phyloP scores from a whole-genome alignment of 1,140 invertebrate species.

The Pachyrhynchus sulphureomaculatus region DNA sequence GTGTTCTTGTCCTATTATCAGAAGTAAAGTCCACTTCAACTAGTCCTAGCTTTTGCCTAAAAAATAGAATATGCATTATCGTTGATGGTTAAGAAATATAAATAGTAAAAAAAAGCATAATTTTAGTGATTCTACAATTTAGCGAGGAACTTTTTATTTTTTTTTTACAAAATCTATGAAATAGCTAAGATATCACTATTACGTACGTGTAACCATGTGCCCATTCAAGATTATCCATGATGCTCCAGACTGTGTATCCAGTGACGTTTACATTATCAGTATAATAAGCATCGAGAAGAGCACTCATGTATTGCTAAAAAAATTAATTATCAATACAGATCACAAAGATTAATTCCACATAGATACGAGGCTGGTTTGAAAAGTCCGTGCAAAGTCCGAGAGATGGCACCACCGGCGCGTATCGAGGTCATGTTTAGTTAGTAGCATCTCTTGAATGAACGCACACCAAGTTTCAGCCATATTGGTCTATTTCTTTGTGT shows the following conservation, averaged over 20 bases:
- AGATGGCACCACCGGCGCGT: no score
- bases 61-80: neutral
- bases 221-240: conserved; percentile 70
- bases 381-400: no score
- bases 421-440: no score
- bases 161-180: neutral
- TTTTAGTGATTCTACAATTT: neutral
- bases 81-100: no score
- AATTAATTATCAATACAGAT: no score
- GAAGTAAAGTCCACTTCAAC: conserved; percentile 24
- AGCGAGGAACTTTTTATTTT: neutral
- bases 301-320: conserved; percentile 9
- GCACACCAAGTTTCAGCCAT: no score
- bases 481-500: no score
- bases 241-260: conserved; percentile 62
- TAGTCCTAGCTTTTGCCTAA: conserved; percentile 24
- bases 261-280: conserved; percentile 48
- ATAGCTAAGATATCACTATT: neutral
- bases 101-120: no score
- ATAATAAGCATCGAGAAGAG: conserved; percentile 37
- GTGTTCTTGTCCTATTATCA: conserved; percentile 17
- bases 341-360: no score
- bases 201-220: conserved; percentile 50
- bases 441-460: no score
- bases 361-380: no score